Percentiles rank a stretch among this genome's conserved stretches.
Conservation (phyloP, 2,113 vertebrate genomes). For the Carassius auratus region DNA sequence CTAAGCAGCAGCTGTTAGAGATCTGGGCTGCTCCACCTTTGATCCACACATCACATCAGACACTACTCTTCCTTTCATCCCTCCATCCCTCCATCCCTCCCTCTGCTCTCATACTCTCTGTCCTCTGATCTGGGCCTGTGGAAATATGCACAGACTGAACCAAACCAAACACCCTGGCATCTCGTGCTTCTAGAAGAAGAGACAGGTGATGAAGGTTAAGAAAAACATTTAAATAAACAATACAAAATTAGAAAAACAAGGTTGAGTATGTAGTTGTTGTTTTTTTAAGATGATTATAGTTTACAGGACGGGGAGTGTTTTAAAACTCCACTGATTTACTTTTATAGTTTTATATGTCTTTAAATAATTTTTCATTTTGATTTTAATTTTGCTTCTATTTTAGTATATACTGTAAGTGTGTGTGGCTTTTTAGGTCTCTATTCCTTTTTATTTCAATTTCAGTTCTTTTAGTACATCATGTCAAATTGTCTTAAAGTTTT, state of each 20-base stretch:
- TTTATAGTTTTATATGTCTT: no score
- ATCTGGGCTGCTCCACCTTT: slow-evolving; percentile 46
- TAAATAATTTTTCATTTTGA: no score
- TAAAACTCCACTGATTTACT: no score
- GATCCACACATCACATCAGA: slow-evolving; percentile 41
- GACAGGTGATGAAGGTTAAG: background rate
- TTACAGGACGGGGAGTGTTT: background rate
- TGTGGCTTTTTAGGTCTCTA: no score
- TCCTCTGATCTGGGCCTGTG: slow-evolving; percentile 5
- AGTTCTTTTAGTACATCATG: no score
- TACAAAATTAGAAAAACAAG: no score
- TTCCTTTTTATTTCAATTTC: no score
- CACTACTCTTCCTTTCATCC: slow-evolving; percentile 41
- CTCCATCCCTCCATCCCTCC: background rate
- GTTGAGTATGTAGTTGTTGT: no score
- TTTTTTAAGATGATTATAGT: background rate
- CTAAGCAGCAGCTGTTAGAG: slow-evolving; percentile 37
- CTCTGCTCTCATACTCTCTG: slow-evolving; percentile 13
- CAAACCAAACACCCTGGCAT: background rate
- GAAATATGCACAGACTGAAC: background rate
- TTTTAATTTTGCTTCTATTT: no score
- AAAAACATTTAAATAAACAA: background rate
- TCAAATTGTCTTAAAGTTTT: no score
- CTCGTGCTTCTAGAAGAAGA: background rate
- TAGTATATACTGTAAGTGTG: no score